Evolutionary conservation across 2,888 invertebrate genomes (phyloP).

Genomic region (Lapara coniferarum): DNA sequence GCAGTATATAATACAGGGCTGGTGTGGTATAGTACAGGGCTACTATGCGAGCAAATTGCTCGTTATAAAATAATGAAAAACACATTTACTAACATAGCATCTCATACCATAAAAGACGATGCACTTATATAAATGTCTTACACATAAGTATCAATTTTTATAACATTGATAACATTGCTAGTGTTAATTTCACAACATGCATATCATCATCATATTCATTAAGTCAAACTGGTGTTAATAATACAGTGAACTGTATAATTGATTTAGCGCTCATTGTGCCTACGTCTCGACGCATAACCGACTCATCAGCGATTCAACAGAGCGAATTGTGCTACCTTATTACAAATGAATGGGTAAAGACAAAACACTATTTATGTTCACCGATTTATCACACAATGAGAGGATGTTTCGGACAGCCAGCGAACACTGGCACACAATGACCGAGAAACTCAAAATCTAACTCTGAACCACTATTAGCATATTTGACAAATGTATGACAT

Average conservation of each 20-base stretch:
- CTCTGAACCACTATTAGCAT: conserved; percentile 73
- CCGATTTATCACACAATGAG: conserved; percentile 79
- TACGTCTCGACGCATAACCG: conserved; percentile 57
- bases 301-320: conserved; percentile 79
- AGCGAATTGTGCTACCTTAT: conserved; percentile 83
- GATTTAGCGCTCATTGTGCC: conserved; percentile 75
- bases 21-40: no score
- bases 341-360: conserved; percentile 75
- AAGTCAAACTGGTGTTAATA: conserved; percentile 55
- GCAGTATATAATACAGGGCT: no score
- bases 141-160: no score
- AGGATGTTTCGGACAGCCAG: conserved; percentile 71
- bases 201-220: conserved; percentile 50
- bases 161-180: no score
- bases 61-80: no score
- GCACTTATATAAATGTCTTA: no score
- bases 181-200: conserved; percentile 28
- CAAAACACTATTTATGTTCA: conserved; percentile 82
- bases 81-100: no score
- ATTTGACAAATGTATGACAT: conserved; percentile 67
- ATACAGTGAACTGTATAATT: conserved; percentile 64
- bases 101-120: no score
- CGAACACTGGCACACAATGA: conserved; percentile 61
- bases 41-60: no score
- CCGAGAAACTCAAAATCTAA: conserved; percentile 69